Evolutionary conservation across 2,888 invertebrate genomes (phyloP), one percentile per base, ranked within the genome.

Genomic region (Stegana nigrithorax): DNA sequence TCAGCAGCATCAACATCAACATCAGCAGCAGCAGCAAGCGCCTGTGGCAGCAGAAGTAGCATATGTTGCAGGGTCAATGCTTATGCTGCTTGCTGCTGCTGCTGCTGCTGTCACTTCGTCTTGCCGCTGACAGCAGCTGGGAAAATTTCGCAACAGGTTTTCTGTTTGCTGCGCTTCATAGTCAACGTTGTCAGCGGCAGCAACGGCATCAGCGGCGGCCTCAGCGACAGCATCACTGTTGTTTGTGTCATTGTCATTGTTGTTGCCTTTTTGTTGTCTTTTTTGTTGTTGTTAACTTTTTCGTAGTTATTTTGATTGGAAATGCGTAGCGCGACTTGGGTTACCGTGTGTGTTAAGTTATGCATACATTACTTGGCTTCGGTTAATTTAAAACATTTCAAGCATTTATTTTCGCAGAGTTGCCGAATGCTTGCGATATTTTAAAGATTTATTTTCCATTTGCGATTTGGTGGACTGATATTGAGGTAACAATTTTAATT

Each of bases 91-190:
- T 8, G 55, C 39, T 50, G 50, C 56, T 39, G 25, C 53, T 55
- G 56, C 45, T 59, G 42, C 50, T 44, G 19, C 62, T 55, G 58
- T 61, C 42, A 44, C 14, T 56, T 62, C 47, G 55, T 56, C 56
- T 21, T 8, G 47, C 36, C 51, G 12, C 25, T 19, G 26, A 27
- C 45, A 67, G 63, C 73, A 69, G 78, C 73, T 69, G 80, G 79
- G 79, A 78, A 80, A 80, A 70, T 72, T 66, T 61, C 50, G 61
- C 64, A 80, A 80, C 80, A 69, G 80, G 80, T 80, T 80, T 76
- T 64, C 2, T n/a, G n/a, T n/a, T n/a, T 45, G 26, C 51, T 42
- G 53, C 42, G 23, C 14, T 14, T 27, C 42, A 39, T 14, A 25
- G 10, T 62, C 27, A 10, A 14, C 47, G 39, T 47, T 32, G 10